Percentiles rank a stretch among this genome's conserved stretches.
phyloP scores from a whole-genome alignment of 2,888 invertebrate species.

The Sesia apiformis region DNA sequence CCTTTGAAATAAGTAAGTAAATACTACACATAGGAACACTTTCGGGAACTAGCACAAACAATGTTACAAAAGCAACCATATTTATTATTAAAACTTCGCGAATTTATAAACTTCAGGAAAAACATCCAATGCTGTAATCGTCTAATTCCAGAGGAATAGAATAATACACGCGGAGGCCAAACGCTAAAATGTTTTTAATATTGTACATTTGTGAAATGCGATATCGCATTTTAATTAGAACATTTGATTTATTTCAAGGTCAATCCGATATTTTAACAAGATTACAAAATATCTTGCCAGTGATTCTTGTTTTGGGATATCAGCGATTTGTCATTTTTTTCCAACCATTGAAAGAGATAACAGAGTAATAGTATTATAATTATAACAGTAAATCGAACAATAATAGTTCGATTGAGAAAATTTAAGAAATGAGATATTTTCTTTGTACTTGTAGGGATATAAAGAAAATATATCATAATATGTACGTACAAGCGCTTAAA shows the following conservation, averaged over 20 bases:
- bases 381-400: too few relatives aligned
- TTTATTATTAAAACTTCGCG: constrained; percentile 35
- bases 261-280: background rate
- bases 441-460: too few relatives aligned
- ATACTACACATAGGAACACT: too few relatives aligned
- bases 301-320: background rate
- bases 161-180: constrained; percentile 42
- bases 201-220: constrained; percentile 25
- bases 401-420: too few relatives aligned
- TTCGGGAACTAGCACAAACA: too few relatives aligned
- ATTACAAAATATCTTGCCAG: background rate
- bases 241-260: background rate
- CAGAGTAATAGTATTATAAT: too few relatives aligned
- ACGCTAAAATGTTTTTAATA: constrained; percentile 16
- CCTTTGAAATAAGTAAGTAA: too few relatives aligned
- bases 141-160: constrained; percentile 59
- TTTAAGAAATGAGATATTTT: too few relatives aligned
- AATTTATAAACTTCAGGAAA: constrained; percentile 53
- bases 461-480: too few relatives aligned
- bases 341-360: too few relatives aligned
- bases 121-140: constrained; percentile 51
- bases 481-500: too few relatives aligned
- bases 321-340: too few relatives aligned
- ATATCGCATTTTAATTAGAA: constrained; percentile 23
- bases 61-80: constrained; percentile 32